Evolutionary conservation across 2,113 vertebrate genomes (phyloP).

Genomic region (Malurus melanocephalus): DNA sequence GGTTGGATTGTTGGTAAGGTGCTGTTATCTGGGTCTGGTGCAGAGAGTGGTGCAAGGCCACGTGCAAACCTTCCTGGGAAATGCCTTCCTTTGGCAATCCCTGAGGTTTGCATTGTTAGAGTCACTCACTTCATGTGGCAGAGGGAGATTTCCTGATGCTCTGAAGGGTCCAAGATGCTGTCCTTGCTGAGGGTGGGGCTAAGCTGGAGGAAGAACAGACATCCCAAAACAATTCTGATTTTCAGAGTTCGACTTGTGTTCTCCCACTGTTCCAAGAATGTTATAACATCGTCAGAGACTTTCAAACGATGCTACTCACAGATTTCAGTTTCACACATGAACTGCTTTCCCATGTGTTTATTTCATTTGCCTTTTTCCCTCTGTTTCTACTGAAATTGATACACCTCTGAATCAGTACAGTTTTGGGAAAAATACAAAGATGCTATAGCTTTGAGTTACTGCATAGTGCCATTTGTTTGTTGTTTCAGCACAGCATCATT

Average conservation of each 20-base stretch:
- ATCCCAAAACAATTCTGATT: not conserved
- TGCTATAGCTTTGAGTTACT: not conserved
- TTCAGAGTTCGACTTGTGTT: not conserved
- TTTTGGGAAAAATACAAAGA: not conserved
- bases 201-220: not conserved
- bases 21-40: not conserved
- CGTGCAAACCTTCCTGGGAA: not conserved
- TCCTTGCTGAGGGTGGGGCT: not conserved
- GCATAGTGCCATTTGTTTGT: not conserved
- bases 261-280: not conserved
- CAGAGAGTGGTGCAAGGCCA: not conserved
- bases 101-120: not conserved
- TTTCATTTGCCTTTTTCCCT: not conserved
- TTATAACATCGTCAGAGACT: not conserved
- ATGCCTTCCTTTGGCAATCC: not conserved
- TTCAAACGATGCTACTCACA: slow-evolving; percentile 31
- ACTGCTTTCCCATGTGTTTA: not conserved
- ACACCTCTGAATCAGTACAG: not conserved
- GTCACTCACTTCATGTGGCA: accelerated
- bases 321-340: slow-evolving; percentile 11
- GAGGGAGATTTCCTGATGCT: not conserved
- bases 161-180: not conserved
- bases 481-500: not conserved
- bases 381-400: not conserved
- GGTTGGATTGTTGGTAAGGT: not conserved